Conservation (phyloP, 1,140 invertebrate species). For the Euschistus heros region DNA sequence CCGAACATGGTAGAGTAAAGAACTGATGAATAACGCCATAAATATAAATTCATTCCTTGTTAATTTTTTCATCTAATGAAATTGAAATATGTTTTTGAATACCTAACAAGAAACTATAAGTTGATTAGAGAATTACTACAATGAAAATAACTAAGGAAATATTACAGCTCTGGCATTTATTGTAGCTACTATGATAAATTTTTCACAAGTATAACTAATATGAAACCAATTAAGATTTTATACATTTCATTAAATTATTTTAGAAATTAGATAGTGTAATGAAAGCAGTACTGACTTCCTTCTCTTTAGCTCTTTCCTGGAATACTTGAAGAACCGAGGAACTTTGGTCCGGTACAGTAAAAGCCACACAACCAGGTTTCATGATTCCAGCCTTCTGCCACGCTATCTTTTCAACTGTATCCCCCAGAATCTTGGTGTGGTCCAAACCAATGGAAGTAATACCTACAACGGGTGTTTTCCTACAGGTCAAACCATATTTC, state of each 20-base stretch:
- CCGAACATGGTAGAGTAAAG: no score
- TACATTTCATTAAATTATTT: background rate
- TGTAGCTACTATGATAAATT: no score
- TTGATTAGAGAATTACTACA: no score
- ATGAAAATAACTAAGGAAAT: no score
- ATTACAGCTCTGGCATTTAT: no score
- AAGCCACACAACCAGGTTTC: slow-evolving; percentile 61
- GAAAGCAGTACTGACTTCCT: slow-evolving; percentile 38
- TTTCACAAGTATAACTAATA: background rate
- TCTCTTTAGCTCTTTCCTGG: slow-evolving; percentile 50
- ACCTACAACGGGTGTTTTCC: slow-evolving; percentile 70
- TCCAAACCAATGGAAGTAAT: slow-evolving; percentile 88
- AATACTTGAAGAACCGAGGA: slow-evolving; percentile 59
- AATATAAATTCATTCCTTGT: no score
- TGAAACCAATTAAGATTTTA: background rate
- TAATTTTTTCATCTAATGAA: no score
- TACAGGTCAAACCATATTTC: slow-evolving; percentile 29
- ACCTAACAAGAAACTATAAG: no score
- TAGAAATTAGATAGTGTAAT: background rate
- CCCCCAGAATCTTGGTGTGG: slow-evolving; percentile 73
- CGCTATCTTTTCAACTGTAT: slow-evolving; percentile 78
- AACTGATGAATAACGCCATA: no score
- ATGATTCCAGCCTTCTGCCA: slow-evolving; percentile 94
- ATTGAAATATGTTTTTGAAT: no score
- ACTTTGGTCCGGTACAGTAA: slow-evolving; percentile 57